These are phyloP conservation scores for Sebastes cheni DNA, from an alignment of 2,797 vertebrate genomes.

Conservation along the genomic window DNA sequence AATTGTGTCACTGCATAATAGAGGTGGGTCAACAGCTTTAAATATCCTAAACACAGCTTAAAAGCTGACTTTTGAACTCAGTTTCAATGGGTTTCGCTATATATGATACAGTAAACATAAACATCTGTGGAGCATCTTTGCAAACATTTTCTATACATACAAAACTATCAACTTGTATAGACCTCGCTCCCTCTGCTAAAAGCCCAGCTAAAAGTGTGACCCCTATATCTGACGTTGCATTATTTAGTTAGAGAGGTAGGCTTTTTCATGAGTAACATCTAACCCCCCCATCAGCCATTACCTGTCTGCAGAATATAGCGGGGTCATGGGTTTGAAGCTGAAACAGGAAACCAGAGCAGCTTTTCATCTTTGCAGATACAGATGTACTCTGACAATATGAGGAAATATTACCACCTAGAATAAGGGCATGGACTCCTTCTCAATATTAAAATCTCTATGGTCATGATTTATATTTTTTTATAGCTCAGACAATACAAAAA, in stretches of 20 bases:
- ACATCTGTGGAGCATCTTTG: neutral
- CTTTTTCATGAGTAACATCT: conserved; percentile 4
- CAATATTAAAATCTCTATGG: neutral
- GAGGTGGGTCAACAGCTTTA: conserved; percentile 2
- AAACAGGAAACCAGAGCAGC: conserved; percentile 34
- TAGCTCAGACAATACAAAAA: conserved; percentile 10
- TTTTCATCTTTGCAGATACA: conserved; percentile 27
- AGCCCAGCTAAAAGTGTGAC: conserved; percentile 11
- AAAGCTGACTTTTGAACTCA: neutral
- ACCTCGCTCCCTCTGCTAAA: conserved; percentile 1
- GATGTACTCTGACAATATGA: conserved; percentile 14
- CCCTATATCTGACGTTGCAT: conserved; percentile 33
- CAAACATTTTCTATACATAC: neutral
- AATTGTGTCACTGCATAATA: neutral
- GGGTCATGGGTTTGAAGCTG: conserved; percentile 17
- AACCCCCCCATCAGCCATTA: conserved; percentile 13
- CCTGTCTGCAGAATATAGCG: conserved; percentile 3
- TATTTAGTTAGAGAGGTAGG: conserved; percentile 43
- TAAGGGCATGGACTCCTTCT: neutral
- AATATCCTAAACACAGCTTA: neutral
- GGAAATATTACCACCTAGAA: conserved; percentile 21
- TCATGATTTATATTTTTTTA: neutral
- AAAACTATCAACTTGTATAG: neutral
- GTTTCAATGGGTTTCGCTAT: neutral
- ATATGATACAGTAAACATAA: neutral